These are phyloP conservation scores for Leptinotarsa defecta DNA, from an alignment of 1,140 invertebrate species.

Conservation along the genomic window DNA sequence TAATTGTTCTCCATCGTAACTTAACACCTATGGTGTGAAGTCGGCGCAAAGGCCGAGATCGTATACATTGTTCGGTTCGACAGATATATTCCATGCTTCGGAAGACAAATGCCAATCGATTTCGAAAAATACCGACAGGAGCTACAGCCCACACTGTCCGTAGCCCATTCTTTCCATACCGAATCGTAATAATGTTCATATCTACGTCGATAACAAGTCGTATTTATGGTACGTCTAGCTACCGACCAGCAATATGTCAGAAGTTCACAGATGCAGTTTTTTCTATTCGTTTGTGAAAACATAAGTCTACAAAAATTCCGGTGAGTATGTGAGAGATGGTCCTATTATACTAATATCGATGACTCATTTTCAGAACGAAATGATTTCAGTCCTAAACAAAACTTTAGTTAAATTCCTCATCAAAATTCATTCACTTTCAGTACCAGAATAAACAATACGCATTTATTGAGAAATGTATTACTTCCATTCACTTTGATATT, in stretches of 20 bases:
- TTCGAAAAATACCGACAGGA: conserved; percentile 39
- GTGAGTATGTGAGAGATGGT: no score
- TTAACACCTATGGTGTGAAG: conserved; percentile 50
- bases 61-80: conserved; percentile 45
- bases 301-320: no score
- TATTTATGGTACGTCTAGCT: conserved; percentile 42
- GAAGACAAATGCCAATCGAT: conserved; percentile 36
- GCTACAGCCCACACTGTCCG: conserved; percentile 14
- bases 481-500: no score
- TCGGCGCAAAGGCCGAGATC: conserved; percentile 41
- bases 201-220: conserved; percentile 41
- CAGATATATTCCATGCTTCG: conserved; percentile 43
- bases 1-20: conserved; percentile 52
- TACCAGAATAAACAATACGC: no score
- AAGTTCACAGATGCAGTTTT: conserved; percentile 39
- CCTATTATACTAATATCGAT: no score
- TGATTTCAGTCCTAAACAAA: no score
- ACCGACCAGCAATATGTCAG: conserved; percentile 46
- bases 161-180: neutral
- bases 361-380: no score
- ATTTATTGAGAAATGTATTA: no score
- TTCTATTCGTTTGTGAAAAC: neutral
- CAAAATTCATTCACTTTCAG: no score
- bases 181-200: conserved; percentile 45
- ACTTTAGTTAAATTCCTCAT: no score